Evolutionary conservation across 2,113 vertebrate genomes (phyloP).

Genomic region (Ctenomys sociabilis): DNA sequence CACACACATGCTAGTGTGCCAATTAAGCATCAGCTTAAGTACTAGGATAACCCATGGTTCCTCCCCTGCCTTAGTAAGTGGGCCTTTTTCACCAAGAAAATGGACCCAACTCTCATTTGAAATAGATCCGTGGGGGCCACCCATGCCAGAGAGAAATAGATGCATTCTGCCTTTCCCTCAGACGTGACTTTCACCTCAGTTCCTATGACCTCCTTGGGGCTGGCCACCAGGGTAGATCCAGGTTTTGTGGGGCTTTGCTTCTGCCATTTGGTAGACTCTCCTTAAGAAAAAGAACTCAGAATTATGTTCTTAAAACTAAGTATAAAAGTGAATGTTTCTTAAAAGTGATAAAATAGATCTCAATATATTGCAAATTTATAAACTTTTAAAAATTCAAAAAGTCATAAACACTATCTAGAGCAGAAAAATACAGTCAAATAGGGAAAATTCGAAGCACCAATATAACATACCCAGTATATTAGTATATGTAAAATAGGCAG

Average conservation of each 20-base stretch:
- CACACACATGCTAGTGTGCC: background rate
- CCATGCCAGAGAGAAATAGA: background rate
- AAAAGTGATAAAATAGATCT: background rate
- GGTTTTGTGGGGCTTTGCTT: background rate
- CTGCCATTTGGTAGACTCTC: background rate
- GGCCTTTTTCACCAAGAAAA: background rate
- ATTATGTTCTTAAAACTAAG: background rate
- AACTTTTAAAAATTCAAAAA: background rate
- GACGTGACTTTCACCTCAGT: background rate
- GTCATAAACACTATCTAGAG: background rate
- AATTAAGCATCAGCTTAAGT: background rate
- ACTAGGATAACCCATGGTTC: background rate
- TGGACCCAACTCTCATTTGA: background rate
- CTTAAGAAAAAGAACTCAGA: slow-evolving; percentile 33
- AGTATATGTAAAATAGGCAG: background rate
- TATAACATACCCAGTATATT: background rate
- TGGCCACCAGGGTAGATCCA: background rate
- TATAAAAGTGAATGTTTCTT: background rate
- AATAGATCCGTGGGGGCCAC: background rate
- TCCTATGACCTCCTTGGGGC: background rate
- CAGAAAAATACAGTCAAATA: background rate
- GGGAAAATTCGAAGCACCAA: background rate
- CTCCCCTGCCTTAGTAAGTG: background rate
- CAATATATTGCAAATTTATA: background rate
- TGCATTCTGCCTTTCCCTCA: background rate